Base-by-base conservation (phyloP, 1,140 invertebrate genomes). In the Thaumetopoea pityocampa region DNA sequence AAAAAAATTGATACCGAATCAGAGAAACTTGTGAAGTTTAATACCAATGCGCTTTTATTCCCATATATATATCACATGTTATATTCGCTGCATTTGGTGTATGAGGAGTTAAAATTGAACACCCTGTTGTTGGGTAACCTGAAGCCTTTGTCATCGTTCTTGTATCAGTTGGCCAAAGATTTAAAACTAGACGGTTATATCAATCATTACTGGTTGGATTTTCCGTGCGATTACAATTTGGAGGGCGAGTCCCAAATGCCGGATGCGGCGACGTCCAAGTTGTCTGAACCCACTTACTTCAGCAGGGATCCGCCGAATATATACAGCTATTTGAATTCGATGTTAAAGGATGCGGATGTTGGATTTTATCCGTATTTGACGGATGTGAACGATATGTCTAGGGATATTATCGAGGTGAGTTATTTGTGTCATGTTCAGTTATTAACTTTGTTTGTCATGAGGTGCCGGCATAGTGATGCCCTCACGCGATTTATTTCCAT, bases 51-150 rank as follows among this genome's bases (percentile, higher is more conserved):
- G 1, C 69, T 90, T 8, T 79, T 97, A 1, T 96, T 94, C 66
- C 87, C 89, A 0, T 90, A 93, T 59, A 88, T 95, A 5, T 87
- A 93, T 7, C 77, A 92, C 15, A 87, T 97, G 14, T 86, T 96
- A 23, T 95, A 92, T 73, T 88, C 92, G 0, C 85, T 98, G 18
- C 96, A 98, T 85, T 83, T 98, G 5, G 83, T 96, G 0, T 98
- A 97, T 73, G 96, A 98, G 87, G 96, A 98, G 66, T 86, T 96
- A 1, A 97, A 97, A 76, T 69, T 97, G 18, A 93, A 95, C 63
- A 86, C 88, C 1, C 80, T 94, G 1, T 86, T 93, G 45, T 88
- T 87, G 10, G 89, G 92, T 37, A 89, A 92, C 49, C 77, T 95
- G 32, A 86, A 88, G 26, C 85, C 90, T 0, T 62, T 98, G 10